phyloP scores from a whole-genome alignment of 2,888 invertebrate species.

The Gisinianus flammeolus region DNA sequence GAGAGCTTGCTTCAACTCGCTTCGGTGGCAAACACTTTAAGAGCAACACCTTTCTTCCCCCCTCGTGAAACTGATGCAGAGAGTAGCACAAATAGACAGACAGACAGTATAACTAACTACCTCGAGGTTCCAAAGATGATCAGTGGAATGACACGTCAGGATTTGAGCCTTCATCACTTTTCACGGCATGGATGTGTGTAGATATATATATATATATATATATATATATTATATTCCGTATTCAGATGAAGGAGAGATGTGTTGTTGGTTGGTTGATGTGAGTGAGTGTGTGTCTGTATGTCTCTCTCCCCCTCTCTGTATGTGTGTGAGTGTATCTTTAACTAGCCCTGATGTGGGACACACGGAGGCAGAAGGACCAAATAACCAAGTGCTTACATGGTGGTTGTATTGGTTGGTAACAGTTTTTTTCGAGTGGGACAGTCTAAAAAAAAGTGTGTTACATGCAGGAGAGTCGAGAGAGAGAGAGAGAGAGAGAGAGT shows the following conservation, averaged over 20 bases:
- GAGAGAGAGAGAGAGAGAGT: slow-evolving; percentile 12
- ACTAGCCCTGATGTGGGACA: slow-evolving; percentile 34
- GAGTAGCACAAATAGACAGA: background rate
- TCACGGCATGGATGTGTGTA: background rate
- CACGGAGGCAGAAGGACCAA: slow-evolving; percentile 32
- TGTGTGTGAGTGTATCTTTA: slow-evolving; percentile 25
- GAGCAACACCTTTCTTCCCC: slow-evolving; percentile 35
- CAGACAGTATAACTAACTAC: slow-evolving; percentile 23
- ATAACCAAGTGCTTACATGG: slow-evolving; percentile 38
- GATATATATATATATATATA: background rate
- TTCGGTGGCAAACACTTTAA: slow-evolving; percentile 25
- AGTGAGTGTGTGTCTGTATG: no score
- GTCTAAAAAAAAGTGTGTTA: slow-evolving; percentile 38
- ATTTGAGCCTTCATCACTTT: slow-evolving; percentile 34
- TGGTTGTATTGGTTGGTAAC: slow-evolving; percentile 39
- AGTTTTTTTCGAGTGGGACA: slow-evolving; percentile 38
- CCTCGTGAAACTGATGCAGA: background rate
- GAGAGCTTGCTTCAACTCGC: no score
- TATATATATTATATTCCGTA: background rate
- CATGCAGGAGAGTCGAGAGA: background rate
- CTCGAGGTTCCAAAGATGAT: slow-evolving; percentile 33
- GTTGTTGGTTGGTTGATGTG: no score
- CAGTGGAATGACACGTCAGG: slow-evolving; percentile 36
- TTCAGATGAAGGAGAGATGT: background rate
- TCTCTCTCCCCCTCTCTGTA: no score